Percentiles rank a stretch among this genome's conserved stretches.
These are phyloP conservation scores for Dolichopus griseipennis DNA, from an alignment of 2,888 invertebrate genomes.

Conservation along the genomic window DNA sequence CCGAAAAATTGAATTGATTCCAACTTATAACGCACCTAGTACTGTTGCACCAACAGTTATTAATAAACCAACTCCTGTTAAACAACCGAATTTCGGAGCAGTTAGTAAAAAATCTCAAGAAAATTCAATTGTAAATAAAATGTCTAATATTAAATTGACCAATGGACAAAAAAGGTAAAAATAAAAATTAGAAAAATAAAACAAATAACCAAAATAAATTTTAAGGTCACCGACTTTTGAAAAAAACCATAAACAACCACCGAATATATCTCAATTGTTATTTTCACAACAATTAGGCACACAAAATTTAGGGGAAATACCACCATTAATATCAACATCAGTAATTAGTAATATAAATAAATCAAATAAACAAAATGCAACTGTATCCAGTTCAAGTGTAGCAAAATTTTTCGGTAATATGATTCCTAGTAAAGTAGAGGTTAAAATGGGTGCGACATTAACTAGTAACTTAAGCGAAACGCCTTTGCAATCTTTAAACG, in stretches of 20 bases:
- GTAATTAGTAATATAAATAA: conserved; percentile 20
- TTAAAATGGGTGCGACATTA: conserved; percentile 30
- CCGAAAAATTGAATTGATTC: conserved; percentile 64
- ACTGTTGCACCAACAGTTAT: conserved; percentile 35
- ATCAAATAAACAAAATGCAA: conserved; percentile 24
- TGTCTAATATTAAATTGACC: conserved; percentile 36
- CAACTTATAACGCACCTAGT: conserved; percentile 47
- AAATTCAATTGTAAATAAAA: conserved; percentile 32
- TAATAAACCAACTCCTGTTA: conserved; percentile 43
- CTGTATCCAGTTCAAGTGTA: conserved; percentile 27
- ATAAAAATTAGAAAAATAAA: background rate
- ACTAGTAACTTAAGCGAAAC: conserved; percentile 12
- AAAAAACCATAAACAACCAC: conserved; percentile 5
- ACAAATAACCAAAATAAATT: background rate
- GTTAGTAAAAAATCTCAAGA: conserved; percentile 21
- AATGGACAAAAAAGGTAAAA: conserved; percentile 28
- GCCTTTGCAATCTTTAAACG: background rate
- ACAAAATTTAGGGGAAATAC: background rate
- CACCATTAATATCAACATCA: conserved; percentile 10
- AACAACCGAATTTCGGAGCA: conserved; percentile 35
- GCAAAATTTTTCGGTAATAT: conserved; percentile 38
- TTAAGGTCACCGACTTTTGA: conserved; percentile 7
- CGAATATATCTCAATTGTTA: background rate
- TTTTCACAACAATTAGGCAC: background rate
- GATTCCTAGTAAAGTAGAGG: conserved; percentile 43